These are phyloP conservation scores for Psittacus erithacus DNA, from an alignment of 2,113 vertebrate species.

Conservation along the genomic window DNA sequence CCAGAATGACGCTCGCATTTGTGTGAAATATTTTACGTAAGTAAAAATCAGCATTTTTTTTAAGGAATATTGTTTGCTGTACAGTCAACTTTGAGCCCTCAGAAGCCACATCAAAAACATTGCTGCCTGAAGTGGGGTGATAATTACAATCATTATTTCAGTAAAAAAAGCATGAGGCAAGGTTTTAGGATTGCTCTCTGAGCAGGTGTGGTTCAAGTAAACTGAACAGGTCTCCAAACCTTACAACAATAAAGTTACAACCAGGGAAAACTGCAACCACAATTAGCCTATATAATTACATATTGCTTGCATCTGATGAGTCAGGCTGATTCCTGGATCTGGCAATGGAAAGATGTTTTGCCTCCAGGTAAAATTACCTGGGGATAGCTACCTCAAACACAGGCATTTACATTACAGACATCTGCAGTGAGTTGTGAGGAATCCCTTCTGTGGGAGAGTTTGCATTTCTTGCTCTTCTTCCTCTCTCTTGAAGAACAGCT, in stretches of 20 bases:
- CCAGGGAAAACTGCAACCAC: not conserved
- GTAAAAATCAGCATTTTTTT: conserved; percentile 1
- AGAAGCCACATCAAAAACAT: conserved; percentile 41
- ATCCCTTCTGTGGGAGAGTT: not conserved
- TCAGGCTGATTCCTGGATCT: conserved; percentile 7
- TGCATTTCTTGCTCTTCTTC: not conserved
- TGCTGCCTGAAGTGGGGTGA: not conserved
- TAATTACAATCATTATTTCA: conserved; percentile 36
- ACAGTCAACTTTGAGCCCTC: not conserved
- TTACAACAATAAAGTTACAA: conserved; percentile 18
- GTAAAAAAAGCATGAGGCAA: not conserved
- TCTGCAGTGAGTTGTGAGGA: not conserved
- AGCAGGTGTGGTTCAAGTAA: conserved; percentile 8
- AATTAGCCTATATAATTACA: conserved; percentile 32
- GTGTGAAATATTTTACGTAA: not conserved
- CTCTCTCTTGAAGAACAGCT: not conserved
- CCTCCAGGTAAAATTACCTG: not conserved
- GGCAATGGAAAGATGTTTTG: not conserved
- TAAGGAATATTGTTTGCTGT: not conserved
- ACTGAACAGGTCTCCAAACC: not conserved
- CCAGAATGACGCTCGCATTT: not conserved
- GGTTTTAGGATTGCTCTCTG: not conserved
- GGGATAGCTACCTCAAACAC: not conserved
- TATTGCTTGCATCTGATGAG: not conserved
- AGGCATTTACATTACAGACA: not conserved